Percentiles rank a stretch among this genome's conserved stretches.
phyloP scores from a whole-genome alignment of 2,888 invertebrate genomes.

The Selenia dentaria region DNA sequence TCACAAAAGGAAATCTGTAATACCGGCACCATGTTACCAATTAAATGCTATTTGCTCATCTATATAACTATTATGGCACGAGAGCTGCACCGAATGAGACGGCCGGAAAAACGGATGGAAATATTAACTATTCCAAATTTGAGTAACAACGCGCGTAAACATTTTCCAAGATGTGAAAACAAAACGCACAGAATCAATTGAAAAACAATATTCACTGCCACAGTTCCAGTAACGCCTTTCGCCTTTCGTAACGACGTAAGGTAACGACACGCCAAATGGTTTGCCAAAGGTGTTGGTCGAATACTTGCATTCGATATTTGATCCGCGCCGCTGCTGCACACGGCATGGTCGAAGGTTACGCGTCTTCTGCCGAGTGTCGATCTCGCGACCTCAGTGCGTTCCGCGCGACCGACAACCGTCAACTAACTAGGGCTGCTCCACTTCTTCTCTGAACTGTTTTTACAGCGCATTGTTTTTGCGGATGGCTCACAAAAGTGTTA shows the following conservation, averaged over 20 bases:
- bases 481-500: conserved; percentile 51
- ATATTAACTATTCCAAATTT: background rate
- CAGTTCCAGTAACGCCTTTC: too few species aligned
- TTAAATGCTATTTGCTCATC: conserved; percentile 11
- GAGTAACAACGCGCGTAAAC: conserved; percentile 1
- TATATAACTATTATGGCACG: conserved; percentile 6
- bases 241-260: too few species aligned
- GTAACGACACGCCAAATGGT: conserved; percentile 3
- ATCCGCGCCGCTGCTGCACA: conserved; percentile 65
- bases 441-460: conserved; percentile 61
- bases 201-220: too few species aligned
- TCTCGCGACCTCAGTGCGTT: conserved; percentile 56
- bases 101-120: conserved; percentile 2
- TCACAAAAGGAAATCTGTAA: conserved; percentile 19
- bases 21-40: conserved; percentile 10
- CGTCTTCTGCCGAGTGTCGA: conserved; percentile 47
- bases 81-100: conserved; percentile 5
- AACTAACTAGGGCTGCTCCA: conserved; percentile 74
- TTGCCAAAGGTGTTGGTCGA: conserved; percentile 21
- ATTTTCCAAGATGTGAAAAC: background rate
- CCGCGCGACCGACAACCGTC: conserved; percentile 64
- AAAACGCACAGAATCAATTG: conserved; percentile 1
- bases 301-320: conserved; percentile 78
- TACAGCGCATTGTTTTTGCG: conserved; percentile 71
- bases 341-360: conserved; percentile 71